phyloP scores from a whole-genome alignment of 1,140 invertebrate genomes.

The Aphelenchoides fujianensis region DNA sequence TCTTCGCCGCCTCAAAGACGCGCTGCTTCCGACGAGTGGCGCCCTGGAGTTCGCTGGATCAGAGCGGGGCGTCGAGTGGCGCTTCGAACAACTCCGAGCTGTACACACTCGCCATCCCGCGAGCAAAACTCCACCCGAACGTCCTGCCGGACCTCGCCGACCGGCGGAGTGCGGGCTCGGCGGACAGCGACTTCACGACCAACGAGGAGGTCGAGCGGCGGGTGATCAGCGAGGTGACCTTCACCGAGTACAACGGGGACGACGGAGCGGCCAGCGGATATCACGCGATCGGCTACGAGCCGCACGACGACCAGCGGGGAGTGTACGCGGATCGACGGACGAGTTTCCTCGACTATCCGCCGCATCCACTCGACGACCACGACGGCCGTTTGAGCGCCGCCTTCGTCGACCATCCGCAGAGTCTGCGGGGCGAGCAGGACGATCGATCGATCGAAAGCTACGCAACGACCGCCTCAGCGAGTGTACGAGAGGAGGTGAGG shows the following conservation, averaged over 20 bases:
- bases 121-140: conserved; percentile 58
- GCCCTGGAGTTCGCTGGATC: conserved; percentile 3
- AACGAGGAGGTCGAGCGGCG: conserved; percentile 58
- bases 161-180: conserved; percentile 50
- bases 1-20: conserved; percentile 57
- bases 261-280: not conserved
- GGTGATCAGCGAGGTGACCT: conserved; percentile 58
- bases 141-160: conserved; percentile 51
- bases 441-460: conserved; percentile 13
- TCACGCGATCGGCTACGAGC: conserved; percentile 18
- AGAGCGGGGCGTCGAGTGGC: conserved; percentile 36
- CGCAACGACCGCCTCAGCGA: not conserved
- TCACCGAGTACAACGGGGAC: conserved; percentile 44
- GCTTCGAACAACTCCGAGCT: conserved; percentile 50
- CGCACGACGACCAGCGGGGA: not conserved
- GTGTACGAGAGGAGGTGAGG: not conserved
- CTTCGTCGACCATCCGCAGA: not conserved
- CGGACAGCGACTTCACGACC: conserved; percentile 58
- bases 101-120: conserved; percentile 59
- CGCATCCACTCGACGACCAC: too few species aligned
- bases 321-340: too few species aligned
- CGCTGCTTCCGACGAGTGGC: conserved; percentile 48
- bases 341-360: too few species aligned
- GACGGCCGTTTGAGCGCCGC: not conserved
- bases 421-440: not conserved